Base-by-base conservation (phyloP, 2,797 vertebrate genomes). In the Diplodus puntazzo region DNA sequence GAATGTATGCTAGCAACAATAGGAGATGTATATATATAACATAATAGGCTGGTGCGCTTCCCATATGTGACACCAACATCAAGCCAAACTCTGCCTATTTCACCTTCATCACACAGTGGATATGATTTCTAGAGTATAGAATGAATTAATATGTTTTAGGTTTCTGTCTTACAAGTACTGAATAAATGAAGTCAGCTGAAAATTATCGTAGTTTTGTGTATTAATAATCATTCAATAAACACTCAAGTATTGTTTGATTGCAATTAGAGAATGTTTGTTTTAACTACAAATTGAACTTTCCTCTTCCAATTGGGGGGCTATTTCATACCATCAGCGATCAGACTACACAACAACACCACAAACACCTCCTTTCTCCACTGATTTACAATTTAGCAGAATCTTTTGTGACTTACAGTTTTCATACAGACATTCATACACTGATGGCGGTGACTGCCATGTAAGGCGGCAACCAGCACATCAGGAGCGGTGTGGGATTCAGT, bases 1-100 rank as follows among this genome's bases (percentile, higher is more conserved):
- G 30, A 83, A 70, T 75, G 65, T 63, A 69, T 20, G 16, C 70
- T 16, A 17, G 10, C 6, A 82, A 85, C 82, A 88, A 88, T 72
- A 65, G 53, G 4, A 59, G 73, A 74, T 52, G 65, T 83, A 63
- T 49, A 79, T 75, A 34, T 43, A 10, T 25, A 71, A 63, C 27
- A 82, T 49, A 55, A 86, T 54, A 42, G 59, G 48, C 12, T 16
- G 50, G 48, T 68, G 2, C 2, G 0, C 69, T 66, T 77, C 69
- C 77, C 77, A 46, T 39, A 63, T 75, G 48, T 80, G 55, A 77
- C 68, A 71, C 55, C 6, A 65, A 67, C 12, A 76, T 48, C 39
- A 55, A 27, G 39, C 53, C 27, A 63, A 68, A 57, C 43, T 64
- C 42, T 53, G 5, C 9, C 9, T 2, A 11, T n/a, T 8, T 4